phyloP scores from a whole-genome alignment of 2,888 invertebrate genomes.

The Thymelicus lineola region DNA sequence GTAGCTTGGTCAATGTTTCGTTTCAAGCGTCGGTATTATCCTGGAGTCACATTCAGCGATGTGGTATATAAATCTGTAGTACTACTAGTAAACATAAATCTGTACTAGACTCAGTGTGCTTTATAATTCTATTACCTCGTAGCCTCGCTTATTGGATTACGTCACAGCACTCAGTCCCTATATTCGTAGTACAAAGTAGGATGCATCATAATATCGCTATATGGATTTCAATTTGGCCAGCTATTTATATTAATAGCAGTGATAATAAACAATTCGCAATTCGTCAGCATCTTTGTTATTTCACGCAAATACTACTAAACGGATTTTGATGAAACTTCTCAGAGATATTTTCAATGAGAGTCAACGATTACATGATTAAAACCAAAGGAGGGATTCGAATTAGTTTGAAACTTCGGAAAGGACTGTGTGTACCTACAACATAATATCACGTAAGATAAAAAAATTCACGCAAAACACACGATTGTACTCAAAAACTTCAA shows the following conservation, averaged over 20 bases:
- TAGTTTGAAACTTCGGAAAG: neutral
- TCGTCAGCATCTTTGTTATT: too few species aligned
- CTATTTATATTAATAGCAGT: too few species aligned
- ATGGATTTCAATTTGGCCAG: too few species aligned
- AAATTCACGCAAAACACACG: neutral
- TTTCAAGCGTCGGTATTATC: too few species aligned
- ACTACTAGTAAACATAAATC: too few species aligned
- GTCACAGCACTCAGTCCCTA: neutral
- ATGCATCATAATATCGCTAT: neutral
- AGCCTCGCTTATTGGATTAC: neutral
- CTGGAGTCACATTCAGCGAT: neutral
- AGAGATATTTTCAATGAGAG: too few species aligned
- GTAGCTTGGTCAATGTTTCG: too few species aligned
- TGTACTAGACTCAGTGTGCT: neutral
- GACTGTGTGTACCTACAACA: neutral
- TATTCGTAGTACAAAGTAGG: neutral
- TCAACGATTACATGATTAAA: neutral
- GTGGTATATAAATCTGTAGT: neutral
- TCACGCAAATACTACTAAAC: too few species aligned
- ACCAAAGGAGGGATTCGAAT: neutral
- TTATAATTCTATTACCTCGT: slow-evolving; percentile 2
- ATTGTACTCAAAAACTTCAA: slow-evolving; percentile 1
- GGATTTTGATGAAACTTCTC: too few species aligned
- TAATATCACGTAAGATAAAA: neutral
- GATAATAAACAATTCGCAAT: too few species aligned